Conservation (phyloP, 2,888 invertebrate species). For the Lysandra coridon region DNA sequence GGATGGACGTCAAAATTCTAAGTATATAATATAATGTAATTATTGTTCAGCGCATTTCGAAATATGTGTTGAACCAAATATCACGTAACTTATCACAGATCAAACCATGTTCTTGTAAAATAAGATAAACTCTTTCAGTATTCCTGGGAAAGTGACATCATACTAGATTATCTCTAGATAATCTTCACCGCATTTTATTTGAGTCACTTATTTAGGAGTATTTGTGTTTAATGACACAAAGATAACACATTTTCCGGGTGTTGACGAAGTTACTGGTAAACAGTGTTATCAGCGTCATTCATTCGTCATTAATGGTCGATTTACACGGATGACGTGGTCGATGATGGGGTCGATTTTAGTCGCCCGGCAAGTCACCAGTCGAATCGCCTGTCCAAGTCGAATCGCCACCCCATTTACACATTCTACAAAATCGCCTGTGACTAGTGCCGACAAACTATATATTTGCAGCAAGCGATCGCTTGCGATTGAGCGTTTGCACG, state of each 20-base stretch:
- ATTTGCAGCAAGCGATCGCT: too few species aligned
- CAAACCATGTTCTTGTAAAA: neutral
- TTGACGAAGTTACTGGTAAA: neutral
- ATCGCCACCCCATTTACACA: too few species aligned
- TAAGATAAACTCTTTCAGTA: neutral
- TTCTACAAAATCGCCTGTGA: too few species aligned
- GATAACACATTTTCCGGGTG: conserved; percentile 12
- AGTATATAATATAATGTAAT: neutral
- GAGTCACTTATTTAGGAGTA: neutral
- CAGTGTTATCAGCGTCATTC: neutral
- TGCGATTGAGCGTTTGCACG: too few species aligned
- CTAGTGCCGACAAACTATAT: too few species aligned
- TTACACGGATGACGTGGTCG: too few species aligned
- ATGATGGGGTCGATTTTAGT: too few species aligned
- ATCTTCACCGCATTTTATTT: neutral
- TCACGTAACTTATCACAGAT: neutral
- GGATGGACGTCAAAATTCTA: neutral
- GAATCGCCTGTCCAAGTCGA: too few species aligned
- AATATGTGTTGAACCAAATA: neutral
- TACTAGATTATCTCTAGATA: neutral
- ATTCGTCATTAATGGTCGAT: neutral
- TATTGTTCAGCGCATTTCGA: neutral
- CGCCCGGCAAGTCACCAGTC: too few species aligned
- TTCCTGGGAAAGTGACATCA: neutral
- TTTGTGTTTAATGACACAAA: conserved; percentile 4